phyloP scores from a whole-genome alignment of 2,113 vertebrate species.

The Sigmodon hispidus region DNA sequence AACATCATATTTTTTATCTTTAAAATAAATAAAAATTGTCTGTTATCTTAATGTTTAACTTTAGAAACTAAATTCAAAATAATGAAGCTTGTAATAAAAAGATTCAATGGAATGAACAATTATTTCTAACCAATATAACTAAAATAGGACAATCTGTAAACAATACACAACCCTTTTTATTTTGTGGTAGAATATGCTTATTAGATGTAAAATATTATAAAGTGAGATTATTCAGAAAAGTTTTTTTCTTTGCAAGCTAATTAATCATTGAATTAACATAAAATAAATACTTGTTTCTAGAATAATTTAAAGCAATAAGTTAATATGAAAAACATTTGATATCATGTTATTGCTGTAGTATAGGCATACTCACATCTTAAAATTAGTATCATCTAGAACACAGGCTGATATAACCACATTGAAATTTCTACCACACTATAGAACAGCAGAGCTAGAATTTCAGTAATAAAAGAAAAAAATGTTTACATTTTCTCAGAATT shows the following conservation, averaged over 20 bases:
- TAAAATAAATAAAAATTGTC: neutral
- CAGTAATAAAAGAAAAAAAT: conserved; percentile 54
- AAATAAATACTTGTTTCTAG: neutral
- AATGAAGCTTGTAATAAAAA: neutral
- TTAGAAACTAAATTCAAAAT: conserved; percentile 25
- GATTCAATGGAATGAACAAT: neutral
- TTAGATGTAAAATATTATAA: conserved; percentile 8
- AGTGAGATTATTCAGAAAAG: neutral
- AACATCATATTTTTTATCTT: neutral
- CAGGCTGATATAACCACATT: conserved; percentile 72
- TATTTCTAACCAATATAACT: neutral
- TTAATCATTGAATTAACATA: neutral
- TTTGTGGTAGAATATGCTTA: conserved; percentile 31
- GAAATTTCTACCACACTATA: conserved; percentile 60
- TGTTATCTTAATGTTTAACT: neutral
- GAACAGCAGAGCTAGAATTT: conserved; percentile 53
- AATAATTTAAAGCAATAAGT: neutral
- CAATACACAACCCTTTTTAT: neutral
- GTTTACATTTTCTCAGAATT: neutral
- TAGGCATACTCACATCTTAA: conserved; percentile 72
- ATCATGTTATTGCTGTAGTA: conserved; percentile 46
- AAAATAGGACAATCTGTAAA: neutral
- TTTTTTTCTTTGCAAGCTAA: neutral
- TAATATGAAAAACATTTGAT: conserved; percentile 60
- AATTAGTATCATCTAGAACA: conserved; percentile 75